These are phyloP conservation scores for Xenopus laevis DNA, from an alignment of 2,113 vertebrate genomes.

Conservation along the genomic window DNA sequence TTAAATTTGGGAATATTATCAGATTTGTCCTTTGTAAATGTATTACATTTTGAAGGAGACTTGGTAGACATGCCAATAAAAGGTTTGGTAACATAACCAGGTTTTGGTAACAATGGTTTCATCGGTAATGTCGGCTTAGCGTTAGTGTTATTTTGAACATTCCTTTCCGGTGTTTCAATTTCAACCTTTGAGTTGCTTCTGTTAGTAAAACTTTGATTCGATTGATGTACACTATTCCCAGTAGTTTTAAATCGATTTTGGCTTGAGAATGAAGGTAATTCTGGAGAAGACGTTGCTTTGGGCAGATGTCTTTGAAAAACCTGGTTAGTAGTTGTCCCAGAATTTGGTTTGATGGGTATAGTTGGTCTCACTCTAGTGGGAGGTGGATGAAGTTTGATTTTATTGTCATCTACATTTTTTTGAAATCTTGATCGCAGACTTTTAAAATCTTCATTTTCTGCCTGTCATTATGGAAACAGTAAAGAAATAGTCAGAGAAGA, in stretches of 20 bases:
- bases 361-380: conserved; percentile 11
- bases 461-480: conserved; percentile 4
- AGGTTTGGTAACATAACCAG: not conserved
- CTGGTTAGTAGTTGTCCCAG: not conserved
- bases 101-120: conserved; percentile 11
- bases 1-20: conserved; percentile 13
- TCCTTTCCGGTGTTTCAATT: too few relatives aligned
- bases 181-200: not conserved
- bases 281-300: conserved; percentile 27
- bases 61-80: not conserved
- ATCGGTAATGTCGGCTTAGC: conserved; percentile 2
- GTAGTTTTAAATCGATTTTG: not conserved
- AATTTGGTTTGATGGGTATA: conserved; percentile 25
- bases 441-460: conserved; percentile 21
- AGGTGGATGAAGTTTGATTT: not conserved
- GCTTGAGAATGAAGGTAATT: conserved; percentile 1
- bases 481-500: too few relatives aligned
- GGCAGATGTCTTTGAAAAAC: conserved; percentile 21
- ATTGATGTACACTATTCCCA: not conserved
- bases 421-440: conserved; percentile 15
- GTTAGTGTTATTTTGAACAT: not conserved
- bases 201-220: conserved; percentile 7
- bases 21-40: not conserved
- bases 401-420: conserved; percentile 1
- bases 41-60: not conserved